Conservation (phyloP, 1,140 invertebrate species). For the Drosophila sechellia region DNA sequence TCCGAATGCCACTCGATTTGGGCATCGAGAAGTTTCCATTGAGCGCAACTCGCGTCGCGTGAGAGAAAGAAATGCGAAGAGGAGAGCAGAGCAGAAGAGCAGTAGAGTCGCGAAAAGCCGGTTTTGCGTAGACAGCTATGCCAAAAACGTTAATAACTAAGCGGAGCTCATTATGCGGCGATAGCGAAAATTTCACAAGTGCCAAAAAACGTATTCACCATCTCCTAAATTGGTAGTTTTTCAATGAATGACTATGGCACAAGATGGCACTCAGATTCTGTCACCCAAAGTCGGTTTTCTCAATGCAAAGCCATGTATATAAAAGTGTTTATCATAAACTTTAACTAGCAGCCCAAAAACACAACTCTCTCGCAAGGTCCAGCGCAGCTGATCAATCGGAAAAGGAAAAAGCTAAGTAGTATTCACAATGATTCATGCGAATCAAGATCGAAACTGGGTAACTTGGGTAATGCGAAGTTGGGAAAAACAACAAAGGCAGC, state of each 20-base stretch:
- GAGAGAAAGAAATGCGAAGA: constrained; percentile 24
- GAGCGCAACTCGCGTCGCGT: constrained; percentile 34
- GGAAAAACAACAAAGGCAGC: constrained; percentile 26
- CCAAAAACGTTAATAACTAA: constrained; percentile 65
- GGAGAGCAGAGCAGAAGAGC: constrained; percentile 26
- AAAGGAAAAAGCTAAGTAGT: constrained; percentile 8
- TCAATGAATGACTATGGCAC: constrained; percentile 9
- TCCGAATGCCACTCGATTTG: constrained; percentile 18
- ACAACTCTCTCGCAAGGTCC: constrained; percentile 54
- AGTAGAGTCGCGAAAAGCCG: constrained; percentile 49
- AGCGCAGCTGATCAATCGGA: constrained; percentile 58
- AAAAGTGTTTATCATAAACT: constrained; percentile 58
- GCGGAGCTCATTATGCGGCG: constrained; percentile 18
- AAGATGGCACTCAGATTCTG: constrained; percentile 8
- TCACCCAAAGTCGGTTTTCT: constrained; percentile 43
- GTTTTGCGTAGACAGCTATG: constrained; percentile 50
- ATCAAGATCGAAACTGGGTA: constrained; percentile 46
- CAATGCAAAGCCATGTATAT: constrained; percentile 16
- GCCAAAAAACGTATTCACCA: constrained; percentile 13
- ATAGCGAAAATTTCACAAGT: constrained; percentile 13
- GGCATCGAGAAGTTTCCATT: constrained; percentile 71
- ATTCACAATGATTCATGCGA: constrained; percentile 28
- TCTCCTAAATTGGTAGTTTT: constrained; percentile 17
- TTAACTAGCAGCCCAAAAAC: constrained; percentile 34
- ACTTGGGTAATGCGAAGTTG: constrained; percentile 27